These are phyloP conservation scores for Megaleporinus macrocephalus DNA, from an alignment of 2,113 vertebrate species.

Conservation along the genomic window DNA sequence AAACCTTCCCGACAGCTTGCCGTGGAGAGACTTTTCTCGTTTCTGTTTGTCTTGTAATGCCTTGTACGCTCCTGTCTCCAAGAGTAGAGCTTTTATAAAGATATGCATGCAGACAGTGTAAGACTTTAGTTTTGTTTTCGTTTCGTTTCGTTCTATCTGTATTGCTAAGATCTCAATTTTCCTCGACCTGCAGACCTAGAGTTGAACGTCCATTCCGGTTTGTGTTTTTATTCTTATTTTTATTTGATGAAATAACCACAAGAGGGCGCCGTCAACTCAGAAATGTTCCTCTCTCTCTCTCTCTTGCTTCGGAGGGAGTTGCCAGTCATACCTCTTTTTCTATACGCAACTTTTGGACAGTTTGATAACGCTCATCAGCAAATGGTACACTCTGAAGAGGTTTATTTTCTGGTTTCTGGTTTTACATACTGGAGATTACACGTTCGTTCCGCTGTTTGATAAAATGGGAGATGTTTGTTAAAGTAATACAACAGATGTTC, in stretches of 20 bases:
- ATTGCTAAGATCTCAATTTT: background rate
- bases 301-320: slow-evolving; percentile 60
- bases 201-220: slow-evolving; percentile 2
- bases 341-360: slow-evolving; percentile 79
- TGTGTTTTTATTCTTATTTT: background rate
- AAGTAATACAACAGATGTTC: slow-evolving; percentile 14
- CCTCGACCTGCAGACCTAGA: background rate
- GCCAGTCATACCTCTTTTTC: slow-evolving; percentile 81
- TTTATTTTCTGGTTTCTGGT: slow-evolving; percentile 57
- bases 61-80: slow-evolving; percentile 65
- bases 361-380: slow-evolving; percentile 70
- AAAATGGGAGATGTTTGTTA: slow-evolving; percentile 23
- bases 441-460: background rate
- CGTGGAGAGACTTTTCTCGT: slow-evolving; percentile 19
- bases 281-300: slow-evolving; percentile 71
- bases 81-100: slow-evolving; percentile 72
- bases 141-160: background rate
- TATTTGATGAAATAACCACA: slow-evolving; percentile 64
- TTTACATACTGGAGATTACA: background rate
- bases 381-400: slow-evolving; percentile 49
- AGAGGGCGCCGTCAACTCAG: slow-evolving; percentile 74
- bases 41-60: slow-evolving; percentile 57
- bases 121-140: slow-evolving; percentile 49
- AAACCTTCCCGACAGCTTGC: slow-evolving; percentile 30
- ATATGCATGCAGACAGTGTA: slow-evolving; percentile 80